Evolutionary conservation across 2,888 invertebrate species (phyloP).

Genomic region (Lasioglossum pauxillum): DNA sequence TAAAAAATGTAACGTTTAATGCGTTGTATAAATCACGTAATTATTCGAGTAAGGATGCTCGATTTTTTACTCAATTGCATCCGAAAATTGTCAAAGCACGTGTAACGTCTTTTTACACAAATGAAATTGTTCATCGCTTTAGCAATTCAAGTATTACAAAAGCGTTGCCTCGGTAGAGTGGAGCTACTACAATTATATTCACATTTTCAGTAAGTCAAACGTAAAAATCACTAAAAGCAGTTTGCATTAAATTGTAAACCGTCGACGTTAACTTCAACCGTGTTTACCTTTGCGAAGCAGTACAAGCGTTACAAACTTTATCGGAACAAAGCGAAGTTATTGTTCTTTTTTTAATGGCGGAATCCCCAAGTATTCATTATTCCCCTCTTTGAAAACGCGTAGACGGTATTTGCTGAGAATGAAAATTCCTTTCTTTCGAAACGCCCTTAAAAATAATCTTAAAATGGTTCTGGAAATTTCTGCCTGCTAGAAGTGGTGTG

Average conservation of each 20-base stretch:
- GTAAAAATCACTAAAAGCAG: constrained; percentile 1
- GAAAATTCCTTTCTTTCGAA: not conserved
- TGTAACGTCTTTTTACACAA: not conserved
- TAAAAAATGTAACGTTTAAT: too few species aligned
- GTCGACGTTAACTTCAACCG: not conserved
- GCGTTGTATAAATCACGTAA: not conserved
- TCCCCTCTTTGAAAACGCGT: not conserved
- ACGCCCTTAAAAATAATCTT: not conserved
- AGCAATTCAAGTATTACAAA: not conserved
- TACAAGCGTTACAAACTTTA: constrained; percentile 6
- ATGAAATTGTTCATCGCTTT: not conserved
- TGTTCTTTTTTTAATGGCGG: not conserved
- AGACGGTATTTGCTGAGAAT: not conserved
- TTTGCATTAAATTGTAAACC: not conserved
- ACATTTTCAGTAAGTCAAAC: not conserved
- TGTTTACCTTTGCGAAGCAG: not conserved
- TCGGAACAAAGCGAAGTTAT: constrained; percentile 5
- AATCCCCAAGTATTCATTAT: not conserved
- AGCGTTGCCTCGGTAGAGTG: not conserved
- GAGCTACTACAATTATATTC: not conserved
- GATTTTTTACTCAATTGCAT: not conserved
- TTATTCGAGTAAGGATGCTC: not conserved
- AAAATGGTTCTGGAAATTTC: not conserved
- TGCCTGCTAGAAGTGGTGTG: not conserved
- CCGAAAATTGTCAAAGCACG: too few species aligned